phyloP scores from a whole-genome alignment of 2,888 invertebrate genomes.

The Sesia apiformis region DNA sequence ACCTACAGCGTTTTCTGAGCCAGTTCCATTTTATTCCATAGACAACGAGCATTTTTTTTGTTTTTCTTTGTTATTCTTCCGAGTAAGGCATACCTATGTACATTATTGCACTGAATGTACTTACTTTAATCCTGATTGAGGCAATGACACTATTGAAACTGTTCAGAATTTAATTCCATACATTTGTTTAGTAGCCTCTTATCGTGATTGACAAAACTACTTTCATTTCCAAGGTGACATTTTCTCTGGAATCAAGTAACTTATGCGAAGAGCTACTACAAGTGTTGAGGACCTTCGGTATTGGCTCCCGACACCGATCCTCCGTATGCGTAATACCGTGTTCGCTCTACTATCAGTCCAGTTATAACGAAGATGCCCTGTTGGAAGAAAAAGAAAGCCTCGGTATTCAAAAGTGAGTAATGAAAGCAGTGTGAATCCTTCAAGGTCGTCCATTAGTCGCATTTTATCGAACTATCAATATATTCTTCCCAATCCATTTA shows the following conservation, averaged over 20 bases:
- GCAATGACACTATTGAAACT: not conserved
- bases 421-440: no score
- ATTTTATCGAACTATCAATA: no score
- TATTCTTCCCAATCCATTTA: no score
- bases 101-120: no score
- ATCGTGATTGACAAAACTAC: not conserved
- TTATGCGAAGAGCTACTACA: constrained; percentile 75
- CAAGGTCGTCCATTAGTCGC: no score
- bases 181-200: not conserved
- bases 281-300: constrained; percentile 73
- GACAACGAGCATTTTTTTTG: no score
- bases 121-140: no score
- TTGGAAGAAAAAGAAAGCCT: constrained; percentile 15
- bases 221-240: constrained; percentile 57
- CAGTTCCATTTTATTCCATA: no score
- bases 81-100: no score
- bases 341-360: constrained; percentile 67
- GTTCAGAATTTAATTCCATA: not conserved
- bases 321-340: constrained; percentile 78
- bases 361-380: constrained; percentile 11
- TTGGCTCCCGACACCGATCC: constrained; percentile 75
- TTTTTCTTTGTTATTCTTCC: no score
- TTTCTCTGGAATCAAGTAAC: constrained; percentile 74
- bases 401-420: constrained; percentile 15
- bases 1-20: no score